Base-by-base conservation (phyloP, 2,113 vertebrate species). In the Manacus vitellinus region DNA sequence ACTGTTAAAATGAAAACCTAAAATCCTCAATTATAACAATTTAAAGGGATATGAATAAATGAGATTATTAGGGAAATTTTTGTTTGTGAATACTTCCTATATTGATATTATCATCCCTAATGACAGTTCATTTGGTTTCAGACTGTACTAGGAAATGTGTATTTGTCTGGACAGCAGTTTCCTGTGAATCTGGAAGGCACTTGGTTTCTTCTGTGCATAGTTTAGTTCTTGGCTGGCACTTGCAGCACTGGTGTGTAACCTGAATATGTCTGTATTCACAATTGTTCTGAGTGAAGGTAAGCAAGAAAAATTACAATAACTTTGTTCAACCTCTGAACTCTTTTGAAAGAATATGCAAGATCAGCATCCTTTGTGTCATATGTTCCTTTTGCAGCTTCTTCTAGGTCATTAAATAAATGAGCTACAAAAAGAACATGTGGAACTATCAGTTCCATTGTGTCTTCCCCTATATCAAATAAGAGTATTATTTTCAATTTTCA, bases 131-230 rank as follows among this genome's bases (percentile, higher is more conserved):
- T 80, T 90, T 86, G 25, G n/a, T 91, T 80, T 92, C 67, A 89
- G 83, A 80, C 41, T 16, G 8, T 76, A 51, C 31, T 70, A 76
- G 83, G 62, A 83, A 94, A 83, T 62, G 35, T 61, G 39, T 73
- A n/a, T 80, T 80, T 94, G 41, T 31, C 80, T 80, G 83, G 28
- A 65, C 55, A 74, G 35, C 55, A 86, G 79, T 70, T 94, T 96
- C 55, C 63, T 70, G 70, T 75, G 58, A 94, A 86, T 92, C 67
- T 95, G 93, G 76, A 92, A 95, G 49, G 44, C 71, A 47, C 62
- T 85, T 70, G 6, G 2, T 41, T 92, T 41, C 68, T 70, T 24
- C 37, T 70, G 52, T 37, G 33, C 54, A 25, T 80, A 47, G 76
- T 91, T 68, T 80, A 63, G 56, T 68, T 88, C 85, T 62, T 88